Conservation (phyloP, 2,888 invertebrate genomes). For the Drosophila testacea region DNA sequence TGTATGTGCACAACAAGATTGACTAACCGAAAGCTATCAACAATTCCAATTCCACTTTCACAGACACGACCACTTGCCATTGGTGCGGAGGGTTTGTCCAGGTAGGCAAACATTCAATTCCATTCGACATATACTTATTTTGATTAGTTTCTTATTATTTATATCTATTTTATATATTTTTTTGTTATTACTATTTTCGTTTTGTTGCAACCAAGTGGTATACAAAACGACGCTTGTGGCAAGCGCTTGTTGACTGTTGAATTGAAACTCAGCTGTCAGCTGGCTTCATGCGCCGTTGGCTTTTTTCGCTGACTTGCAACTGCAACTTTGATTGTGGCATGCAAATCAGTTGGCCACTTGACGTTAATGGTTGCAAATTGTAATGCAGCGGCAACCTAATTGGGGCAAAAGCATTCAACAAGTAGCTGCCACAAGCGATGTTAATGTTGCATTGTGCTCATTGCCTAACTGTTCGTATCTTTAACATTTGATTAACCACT, state of each 20-base stretch:
- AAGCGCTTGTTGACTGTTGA: slow-evolving; percentile 27
- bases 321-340: slow-evolving; percentile 41
- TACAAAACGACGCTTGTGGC: slow-evolving; percentile 65
- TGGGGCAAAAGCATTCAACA: slow-evolving; percentile 56
- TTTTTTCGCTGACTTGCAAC: slow-evolving; percentile 22
- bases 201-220: slow-evolving; percentile 54
- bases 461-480: slow-evolving; percentile 51
- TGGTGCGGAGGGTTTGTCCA: slow-evolving; percentile 85
- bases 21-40: slow-evolving; percentile 69
- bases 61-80: slow-evolving; percentile 85
- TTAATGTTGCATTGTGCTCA: slow-evolving; percentile 39
- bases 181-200: slow-evolving; percentile 20
- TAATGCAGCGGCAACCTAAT: slow-evolving; percentile 71
- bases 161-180: slow-evolving; percentile 1
- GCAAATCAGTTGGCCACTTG: slow-evolving; percentile 74
- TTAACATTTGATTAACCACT: slow-evolving; percentile 45
- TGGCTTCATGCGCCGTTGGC: slow-evolving; percentile 69
- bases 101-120: slow-evolving; percentile 77
- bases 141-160: slow-evolving; percentile 15
- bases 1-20: slow-evolving; percentile 60
- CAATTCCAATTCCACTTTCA: slow-evolving; percentile 70
- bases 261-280: slow-evolving; percentile 46
- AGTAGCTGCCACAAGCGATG: slow-evolving; percentile 56
- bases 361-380: slow-evolving; percentile 77
- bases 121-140: slow-evolving; percentile 4